phyloP scores from a whole-genome alignment of 2,888 invertebrate genomes.

The Kuschelorhynchus macadamiae region DNA sequence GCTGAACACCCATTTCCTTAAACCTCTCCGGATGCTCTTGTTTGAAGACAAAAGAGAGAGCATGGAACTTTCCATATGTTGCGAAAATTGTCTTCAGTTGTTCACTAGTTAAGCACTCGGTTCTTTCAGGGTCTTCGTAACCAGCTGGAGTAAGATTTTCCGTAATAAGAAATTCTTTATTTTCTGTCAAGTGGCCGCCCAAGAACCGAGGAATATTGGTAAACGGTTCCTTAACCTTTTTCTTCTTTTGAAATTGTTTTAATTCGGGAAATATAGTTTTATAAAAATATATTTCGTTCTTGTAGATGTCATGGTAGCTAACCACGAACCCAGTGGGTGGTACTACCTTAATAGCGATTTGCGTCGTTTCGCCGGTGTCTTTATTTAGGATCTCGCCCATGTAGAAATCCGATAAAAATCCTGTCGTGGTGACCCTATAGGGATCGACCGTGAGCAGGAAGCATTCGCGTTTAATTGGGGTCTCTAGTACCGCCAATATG shows the following conservation, averaged over 20 bases:
- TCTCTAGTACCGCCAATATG: no score
- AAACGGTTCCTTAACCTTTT: slow-evolving; percentile 1
- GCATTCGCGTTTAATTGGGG: background rate
- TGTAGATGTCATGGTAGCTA: slow-evolving; percentile 10
- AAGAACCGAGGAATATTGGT: slow-evolving; percentile 21
- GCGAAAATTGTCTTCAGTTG: slow-evolving; percentile 31
- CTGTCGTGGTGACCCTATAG: background rate
- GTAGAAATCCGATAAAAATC: slow-evolving; percentile 30
- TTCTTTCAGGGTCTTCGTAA: slow-evolving; percentile 15
- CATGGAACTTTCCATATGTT: slow-evolving; percentile 43
- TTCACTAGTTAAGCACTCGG: slow-evolving; percentile 10
- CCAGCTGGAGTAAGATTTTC: slow-evolving; percentile 27
- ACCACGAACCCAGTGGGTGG: background rate
- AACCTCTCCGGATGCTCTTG: slow-evolving; percentile 26
- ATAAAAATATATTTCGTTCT: slow-evolving; percentile 31
- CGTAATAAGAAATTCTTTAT: slow-evolving; percentile 27
- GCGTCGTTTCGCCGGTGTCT: slow-evolving; percentile 25
- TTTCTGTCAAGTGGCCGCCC: slow-evolving; percentile 1
- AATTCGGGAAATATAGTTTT: slow-evolving; percentile 19
- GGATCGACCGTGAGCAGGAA: background rate
- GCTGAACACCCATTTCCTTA: slow-evolving; percentile 3
- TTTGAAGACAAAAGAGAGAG: slow-evolving; percentile 37
- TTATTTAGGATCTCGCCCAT: slow-evolving; percentile 19
- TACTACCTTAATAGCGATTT: slow-evolving; percentile 28
- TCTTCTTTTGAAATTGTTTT: slow-evolving; percentile 25